Conservation (phyloP, 92 coral and sea anemone species). For the Palythoa grandis region DNA sequence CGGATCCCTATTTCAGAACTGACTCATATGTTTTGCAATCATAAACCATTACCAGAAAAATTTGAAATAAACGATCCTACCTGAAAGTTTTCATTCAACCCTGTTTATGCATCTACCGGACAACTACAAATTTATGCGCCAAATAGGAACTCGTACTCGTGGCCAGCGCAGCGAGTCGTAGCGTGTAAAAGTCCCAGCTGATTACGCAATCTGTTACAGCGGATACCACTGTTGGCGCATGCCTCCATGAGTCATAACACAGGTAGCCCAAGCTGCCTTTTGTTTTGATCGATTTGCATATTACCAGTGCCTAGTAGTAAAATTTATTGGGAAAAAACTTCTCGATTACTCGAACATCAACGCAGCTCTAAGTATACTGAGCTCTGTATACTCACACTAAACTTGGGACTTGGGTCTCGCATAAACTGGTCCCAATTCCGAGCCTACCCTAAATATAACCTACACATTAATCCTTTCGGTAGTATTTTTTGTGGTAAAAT, state of each 20-base stretch:
- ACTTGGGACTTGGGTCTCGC: too few species aligned
- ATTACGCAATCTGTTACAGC: slow-evolving; percentile 44
- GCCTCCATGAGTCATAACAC: background rate
- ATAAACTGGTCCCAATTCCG: too few species aligned
- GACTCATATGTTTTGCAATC: background rate
- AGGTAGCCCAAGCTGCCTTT: background rate
- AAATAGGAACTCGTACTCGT: slow-evolving; percentile 17
- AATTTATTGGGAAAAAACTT: too few species aligned
- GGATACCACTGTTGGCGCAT: slow-evolving; percentile 27
- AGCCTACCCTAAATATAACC: too few species aligned
- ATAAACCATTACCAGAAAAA: background rate
- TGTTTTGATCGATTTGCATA: too few species aligned
- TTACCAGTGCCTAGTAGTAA: too few species aligned
- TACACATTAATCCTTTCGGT: too few species aligned
- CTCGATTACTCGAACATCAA: too few species aligned
- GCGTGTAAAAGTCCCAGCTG: slow-evolving; percentile 1
- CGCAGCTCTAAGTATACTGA: too few species aligned
- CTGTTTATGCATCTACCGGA: background rate
- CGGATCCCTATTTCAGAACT: background rate
- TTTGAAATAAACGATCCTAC: background rate
- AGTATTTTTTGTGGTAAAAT: too few species aligned
- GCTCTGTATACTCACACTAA: too few species aligned
- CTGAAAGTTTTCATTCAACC: slow-evolving; percentile 11
- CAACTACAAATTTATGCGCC: background rate
- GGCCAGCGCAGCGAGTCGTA: background rate